Evolutionary conservation across 2,113 vertebrate species (phyloP).

Genomic region (Crotalus helleri): DNA sequence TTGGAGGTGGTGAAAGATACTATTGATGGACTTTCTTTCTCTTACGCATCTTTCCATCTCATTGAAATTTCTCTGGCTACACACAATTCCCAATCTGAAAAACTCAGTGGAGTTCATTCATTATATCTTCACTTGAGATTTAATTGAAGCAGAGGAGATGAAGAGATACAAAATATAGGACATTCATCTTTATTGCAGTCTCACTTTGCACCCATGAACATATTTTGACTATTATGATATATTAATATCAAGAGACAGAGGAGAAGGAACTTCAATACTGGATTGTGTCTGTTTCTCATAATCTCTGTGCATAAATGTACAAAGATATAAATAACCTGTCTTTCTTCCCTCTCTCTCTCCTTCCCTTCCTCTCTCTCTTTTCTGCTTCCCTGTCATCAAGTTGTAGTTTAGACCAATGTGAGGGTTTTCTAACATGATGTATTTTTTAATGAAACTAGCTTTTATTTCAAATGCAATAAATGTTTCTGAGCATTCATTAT

Average conservation of each 20-base stretch:
- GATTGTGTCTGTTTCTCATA: background rate
- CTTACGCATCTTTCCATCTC: background rate
- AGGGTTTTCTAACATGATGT: too few species aligned
- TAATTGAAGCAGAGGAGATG: background rate
- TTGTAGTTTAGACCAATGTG: too few species aligned
- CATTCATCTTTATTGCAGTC: background rate
- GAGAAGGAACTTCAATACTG: background rate
- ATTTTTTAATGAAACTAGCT: too few species aligned
- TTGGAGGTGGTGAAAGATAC: background rate
- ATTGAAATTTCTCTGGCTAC: background rate
- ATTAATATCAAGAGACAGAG: background rate
- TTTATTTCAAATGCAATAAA: too few species aligned
- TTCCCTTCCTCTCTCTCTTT: background rate
- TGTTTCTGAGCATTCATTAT: too few species aligned
- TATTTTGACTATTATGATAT: background rate
- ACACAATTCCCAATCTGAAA: background rate
- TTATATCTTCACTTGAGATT: background rate
- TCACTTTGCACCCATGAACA: background rate
- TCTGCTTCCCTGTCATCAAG: too few species aligned
- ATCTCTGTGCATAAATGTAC: background rate
- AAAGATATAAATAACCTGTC: background rate
- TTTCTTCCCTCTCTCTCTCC: background rate
- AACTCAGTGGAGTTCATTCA: background rate
- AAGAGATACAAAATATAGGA: background rate
- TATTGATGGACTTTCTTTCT: background rate